Conservation (phyloP, 92 coral and sea anemone species). For the Palythoa grandiflora region DNA sequence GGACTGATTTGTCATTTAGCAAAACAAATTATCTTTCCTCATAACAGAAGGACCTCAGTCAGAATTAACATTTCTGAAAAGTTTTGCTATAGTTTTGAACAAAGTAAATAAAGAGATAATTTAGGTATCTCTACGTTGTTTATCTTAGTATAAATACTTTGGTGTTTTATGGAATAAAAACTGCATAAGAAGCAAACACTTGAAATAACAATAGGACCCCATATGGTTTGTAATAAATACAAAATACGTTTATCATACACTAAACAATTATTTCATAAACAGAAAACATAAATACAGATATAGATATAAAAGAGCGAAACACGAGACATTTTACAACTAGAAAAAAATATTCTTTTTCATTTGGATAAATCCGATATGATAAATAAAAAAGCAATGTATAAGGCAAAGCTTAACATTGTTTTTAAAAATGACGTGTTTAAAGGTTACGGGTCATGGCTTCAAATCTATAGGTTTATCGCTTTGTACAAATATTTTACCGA, state of each 20-base stretch:
- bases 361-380: background rate
- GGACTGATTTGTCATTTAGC: background rate
- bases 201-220: background rate
- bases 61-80: background rate
- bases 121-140: background rate
- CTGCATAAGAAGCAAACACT: background rate
- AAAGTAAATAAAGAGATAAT: background rate
- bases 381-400: background rate
- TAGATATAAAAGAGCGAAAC: background rate
- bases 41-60: background rate
- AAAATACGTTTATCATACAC: constrained; percentile 7
- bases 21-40: background rate
- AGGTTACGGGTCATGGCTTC: constrained; percentile 52
- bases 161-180: background rate
- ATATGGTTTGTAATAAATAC: constrained; percentile 11
- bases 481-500: background rate
- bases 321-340: background rate
- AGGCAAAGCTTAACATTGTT: constrained; percentile 5
- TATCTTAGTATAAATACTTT: background rate
- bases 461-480: constrained; percentile 17
- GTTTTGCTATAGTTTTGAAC: background rate
- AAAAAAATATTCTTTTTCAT: background rate
- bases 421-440: background rate
- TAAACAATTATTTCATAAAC: constrained; percentile 24
- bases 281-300: background rate